Evolutionary conservation across 1,140 invertebrate genomes (phyloP).

Genomic region (Artemia franciscana): DNA sequence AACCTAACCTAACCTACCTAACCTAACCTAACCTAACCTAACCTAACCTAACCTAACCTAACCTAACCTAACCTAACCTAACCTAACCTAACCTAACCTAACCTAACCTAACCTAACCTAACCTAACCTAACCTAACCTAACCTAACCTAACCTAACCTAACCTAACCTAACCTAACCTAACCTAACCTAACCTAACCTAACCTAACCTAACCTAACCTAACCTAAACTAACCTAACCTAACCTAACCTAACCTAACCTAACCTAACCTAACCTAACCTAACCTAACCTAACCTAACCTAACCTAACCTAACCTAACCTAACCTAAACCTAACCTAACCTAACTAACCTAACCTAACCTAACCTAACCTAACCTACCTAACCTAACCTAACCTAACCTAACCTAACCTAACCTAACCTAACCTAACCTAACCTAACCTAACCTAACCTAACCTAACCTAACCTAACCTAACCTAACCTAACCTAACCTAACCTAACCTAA

Average conservation of each 20-base stretch:
- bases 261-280: conserved; percentile 17
- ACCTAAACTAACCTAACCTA: conserved; percentile 18
- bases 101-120: conserved; percentile 2
- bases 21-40: background rate
- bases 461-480: conserved; percentile 15
- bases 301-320: too few species aligned
- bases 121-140: conserved; percentile 2
- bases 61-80: background rate
- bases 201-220: conserved; percentile 18
- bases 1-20: too few species aligned
- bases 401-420: conserved; percentile 11
- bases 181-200: too few species aligned
- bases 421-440: conserved; percentile 11
- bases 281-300: conserved; percentile 16
- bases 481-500: conserved; percentile 17
- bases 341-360: too few species aligned
- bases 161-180: conserved; percentile 18
- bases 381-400: conserved; percentile 11
- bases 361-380: too few species aligned
- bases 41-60: background rate
- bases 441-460: conserved; percentile 12
- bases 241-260: conserved; percentile 16
- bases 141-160: conserved; percentile 17
- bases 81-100: conserved; percentile 2
- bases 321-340: conserved; percentile 13